These are phyloP conservation scores for Andrena chrysosceles DNA, from an alignment of 2,888 invertebrate genomes.

Conservation along the genomic window DNA sequence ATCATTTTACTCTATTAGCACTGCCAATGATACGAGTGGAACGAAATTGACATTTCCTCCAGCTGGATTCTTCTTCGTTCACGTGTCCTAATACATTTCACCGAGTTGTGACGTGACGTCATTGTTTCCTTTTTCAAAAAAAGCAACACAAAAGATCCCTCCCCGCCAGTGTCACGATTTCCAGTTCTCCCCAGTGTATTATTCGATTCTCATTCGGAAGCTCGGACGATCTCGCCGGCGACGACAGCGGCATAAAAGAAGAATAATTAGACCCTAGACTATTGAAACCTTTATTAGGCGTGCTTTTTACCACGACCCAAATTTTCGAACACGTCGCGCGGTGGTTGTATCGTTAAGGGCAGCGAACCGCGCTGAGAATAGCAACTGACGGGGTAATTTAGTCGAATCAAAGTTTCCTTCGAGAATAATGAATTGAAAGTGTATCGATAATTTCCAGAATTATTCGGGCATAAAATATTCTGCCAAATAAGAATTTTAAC, in stretches of 20 bases:
- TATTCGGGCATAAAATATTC: no score
- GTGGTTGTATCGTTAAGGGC: neutral
- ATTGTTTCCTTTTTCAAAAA: conserved; percentile 6
- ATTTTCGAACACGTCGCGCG: conserved; percentile 9
- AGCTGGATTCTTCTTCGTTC: neutral
- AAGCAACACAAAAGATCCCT: conserved; percentile 21
- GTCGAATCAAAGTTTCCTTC: neutral
- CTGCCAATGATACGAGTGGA: conserved; percentile 24
- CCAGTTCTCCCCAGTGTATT: conserved; percentile 5
- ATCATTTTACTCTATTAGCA: conserved; percentile 17
- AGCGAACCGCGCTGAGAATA: neutral
- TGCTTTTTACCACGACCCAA: conserved; percentile 25
- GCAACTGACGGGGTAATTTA: neutral
- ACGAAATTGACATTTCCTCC: conserved; percentile 2
- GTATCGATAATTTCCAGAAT: no score
- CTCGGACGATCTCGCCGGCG: neutral
- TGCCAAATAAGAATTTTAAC: no score
- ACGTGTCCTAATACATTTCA: conserved; percentile 8
- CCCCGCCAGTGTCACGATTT: conserved; percentile 39
- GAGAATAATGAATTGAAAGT: neutral
- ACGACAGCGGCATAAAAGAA: neutral
- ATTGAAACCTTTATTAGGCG: conserved; percentile 48
- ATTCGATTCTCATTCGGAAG: conserved; percentile 30
- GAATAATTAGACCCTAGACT: conserved; percentile 47
- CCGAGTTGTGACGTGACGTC: neutral